These are phyloP conservation scores for Lagocephalus sceleratus DNA, from an alignment of 2,797 vertebrate species.

Conservation along the genomic window DNA sequence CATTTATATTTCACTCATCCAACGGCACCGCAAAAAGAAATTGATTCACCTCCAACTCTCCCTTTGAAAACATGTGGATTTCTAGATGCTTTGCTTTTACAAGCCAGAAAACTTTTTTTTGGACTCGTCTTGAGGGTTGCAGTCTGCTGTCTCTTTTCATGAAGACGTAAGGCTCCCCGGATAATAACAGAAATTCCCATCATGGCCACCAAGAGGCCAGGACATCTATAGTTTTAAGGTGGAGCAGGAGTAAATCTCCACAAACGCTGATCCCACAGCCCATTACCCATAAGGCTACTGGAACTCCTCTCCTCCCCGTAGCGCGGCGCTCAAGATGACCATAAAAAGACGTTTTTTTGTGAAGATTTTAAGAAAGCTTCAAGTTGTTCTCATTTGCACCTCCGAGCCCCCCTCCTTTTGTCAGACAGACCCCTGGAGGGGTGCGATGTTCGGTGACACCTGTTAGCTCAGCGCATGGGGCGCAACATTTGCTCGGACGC, in stretches of 20 bases:
- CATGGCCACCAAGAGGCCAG: background rate
- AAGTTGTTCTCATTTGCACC: too few species aligned
- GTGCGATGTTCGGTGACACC: slow-evolving; percentile 63
- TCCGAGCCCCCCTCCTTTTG: slow-evolving; percentile 26
- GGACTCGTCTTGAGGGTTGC: background rate
- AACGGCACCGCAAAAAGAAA: slow-evolving; percentile 4
- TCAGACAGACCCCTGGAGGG: slow-evolving; percentile 27
- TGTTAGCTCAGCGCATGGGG: slow-evolving; percentile 70
- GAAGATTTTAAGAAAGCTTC: background rate
- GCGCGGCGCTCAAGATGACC: background rate
- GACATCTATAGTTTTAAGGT: slow-evolving; percentile 1
- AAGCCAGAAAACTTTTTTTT: background rate
- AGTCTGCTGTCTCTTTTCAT: background rate
- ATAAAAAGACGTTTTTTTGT: background rate
- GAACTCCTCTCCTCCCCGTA: background rate
- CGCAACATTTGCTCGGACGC: slow-evolving; percentile 69
- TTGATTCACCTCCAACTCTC: too few species aligned
- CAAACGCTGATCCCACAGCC: background rate
- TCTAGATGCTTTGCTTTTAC: too few species aligned
- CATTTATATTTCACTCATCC: too few species aligned
- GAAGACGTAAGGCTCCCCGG: background rate
- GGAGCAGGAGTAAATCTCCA: background rate
- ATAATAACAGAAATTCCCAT: background rate
- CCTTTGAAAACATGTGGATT: too few species aligned
- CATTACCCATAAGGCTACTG: slow-evolving; percentile 5